Evolutionary conservation across 2,797 vertebrate genomes (phyloP).

Genomic region (Paramormyrops hopkinsi): DNA sequence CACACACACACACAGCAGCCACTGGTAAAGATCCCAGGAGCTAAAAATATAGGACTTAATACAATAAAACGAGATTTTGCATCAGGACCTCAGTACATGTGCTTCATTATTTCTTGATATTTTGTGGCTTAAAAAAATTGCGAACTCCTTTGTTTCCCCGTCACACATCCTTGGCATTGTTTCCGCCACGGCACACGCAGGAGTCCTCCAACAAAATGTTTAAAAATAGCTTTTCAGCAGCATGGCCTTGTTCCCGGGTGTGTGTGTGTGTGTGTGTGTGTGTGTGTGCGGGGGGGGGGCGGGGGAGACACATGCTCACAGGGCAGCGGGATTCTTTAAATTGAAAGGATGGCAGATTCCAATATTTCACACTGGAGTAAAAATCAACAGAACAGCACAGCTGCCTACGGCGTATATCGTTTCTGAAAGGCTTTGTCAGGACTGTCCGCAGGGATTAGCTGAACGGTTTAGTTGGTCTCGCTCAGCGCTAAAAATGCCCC

Average conservation of each 20-base stretch:
- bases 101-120: background rate
- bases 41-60: background rate
- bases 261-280: background rate
- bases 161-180: too few relatives aligned
- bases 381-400: conserved; percentile 21
- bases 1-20: background rate
- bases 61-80: background rate
- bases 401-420: background rate
- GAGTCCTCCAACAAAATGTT: background rate
- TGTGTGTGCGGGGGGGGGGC: too few relatives aligned
- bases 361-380: background rate
- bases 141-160: background rate
- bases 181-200: background rate
- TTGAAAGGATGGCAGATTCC: background rate
- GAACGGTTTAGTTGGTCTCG: background rate
- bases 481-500: background rate
- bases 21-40: background rate
- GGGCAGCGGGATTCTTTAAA: background rate
- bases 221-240: conserved; percentile 23
- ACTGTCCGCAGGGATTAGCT: background rate
- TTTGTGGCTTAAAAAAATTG: background rate
- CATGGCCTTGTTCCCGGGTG: background rate
- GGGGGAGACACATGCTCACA: background rate
- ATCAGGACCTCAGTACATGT: background rate
- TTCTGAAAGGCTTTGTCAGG: background rate